Conservation (phyloP, 2,888 invertebrate species). For the Lepidocyrtoides sp. region DNA sequence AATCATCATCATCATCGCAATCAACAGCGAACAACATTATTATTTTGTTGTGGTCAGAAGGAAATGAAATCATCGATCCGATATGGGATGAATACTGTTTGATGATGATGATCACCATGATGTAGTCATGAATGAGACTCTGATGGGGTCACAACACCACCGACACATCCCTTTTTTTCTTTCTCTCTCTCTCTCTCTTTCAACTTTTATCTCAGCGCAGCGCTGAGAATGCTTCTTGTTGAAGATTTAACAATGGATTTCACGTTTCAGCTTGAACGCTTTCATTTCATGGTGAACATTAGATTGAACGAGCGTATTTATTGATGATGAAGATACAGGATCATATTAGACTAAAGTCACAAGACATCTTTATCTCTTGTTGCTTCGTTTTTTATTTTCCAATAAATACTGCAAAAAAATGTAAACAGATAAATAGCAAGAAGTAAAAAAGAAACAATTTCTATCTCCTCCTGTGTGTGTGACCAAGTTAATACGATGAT, state of each 20-base stretch:
- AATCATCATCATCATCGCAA: slow-evolving; percentile 24
- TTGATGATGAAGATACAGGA: too few relatives aligned
- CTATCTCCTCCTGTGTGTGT: slow-evolving; percentile 17
- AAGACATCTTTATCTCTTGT: slow-evolving; percentile 65
- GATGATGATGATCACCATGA: slow-evolving; percentile 26
- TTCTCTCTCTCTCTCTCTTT: slow-evolving; percentile 1
- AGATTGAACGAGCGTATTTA: too few relatives aligned
- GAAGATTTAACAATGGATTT: slow-evolving; percentile 32
- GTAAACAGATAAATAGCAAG: background rate
- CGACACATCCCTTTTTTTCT: slow-evolving; percentile 56
- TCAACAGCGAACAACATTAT: slow-evolving; percentile 25
- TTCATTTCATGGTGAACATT: slow-evolving; percentile 25
- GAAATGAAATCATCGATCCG: slow-evolving; percentile 78
- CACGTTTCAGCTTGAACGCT: slow-evolving; percentile 34
- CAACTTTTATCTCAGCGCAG: background rate
- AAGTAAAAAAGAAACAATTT: background rate
- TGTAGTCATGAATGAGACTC: slow-evolving; percentile 26
- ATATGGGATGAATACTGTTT: slow-evolving; percentile 57
- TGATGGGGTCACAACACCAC: slow-evolving; percentile 71
- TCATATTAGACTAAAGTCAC: too few relatives aligned
- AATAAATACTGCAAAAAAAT: slow-evolving; percentile 23
- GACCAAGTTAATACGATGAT: slow-evolving; percentile 52
- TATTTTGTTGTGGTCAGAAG: slow-evolving; percentile 67
- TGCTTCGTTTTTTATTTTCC: slow-evolving; percentile 13
- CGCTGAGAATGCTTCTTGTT: background rate